Evolutionary conservation across 1,140 invertebrate species (phyloP), one percentile per base, ranked within the genome.

Genomic region (Heterodera schachtii): DNA sequence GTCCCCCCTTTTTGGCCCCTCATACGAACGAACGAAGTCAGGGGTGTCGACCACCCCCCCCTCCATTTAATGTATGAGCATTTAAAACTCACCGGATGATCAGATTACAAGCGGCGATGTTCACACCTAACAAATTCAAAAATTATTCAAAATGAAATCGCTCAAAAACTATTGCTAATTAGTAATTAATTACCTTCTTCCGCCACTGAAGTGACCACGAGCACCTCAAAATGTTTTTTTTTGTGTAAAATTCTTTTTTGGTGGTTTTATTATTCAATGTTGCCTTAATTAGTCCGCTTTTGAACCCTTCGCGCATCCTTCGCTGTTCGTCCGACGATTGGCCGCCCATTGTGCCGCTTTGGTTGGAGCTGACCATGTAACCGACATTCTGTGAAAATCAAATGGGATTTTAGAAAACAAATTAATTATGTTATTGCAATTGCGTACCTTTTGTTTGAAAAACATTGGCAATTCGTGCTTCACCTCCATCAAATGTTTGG

Each of bases 361-460:
- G 81, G 5, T 82, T 82, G 46, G 80, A 82, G 81, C 80, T 83
- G 31, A 82, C 49, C 73, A 73, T 82, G 66, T 44, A 82, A 57
- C 78, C 70, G 47, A 73, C 64, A 75, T 75, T 75, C 74, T 75
- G 66, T 52, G 44, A 75, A 75, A 52, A n/a, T n/a, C n/a, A n/a
- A n/a, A n/a, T n/a, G n/a, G n/a, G n/a, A n/a, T n/a, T n/a, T n/a
- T n/a, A n/a, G n/a, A n/a, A n/a, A n/a, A n/a, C n/a, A n/a, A n/a
- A n/a, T n/a, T n/a, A n/a, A n/a, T n/a, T n/a, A n/a, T n/a, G n/a
- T n/a, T n/a, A n/a, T n/a, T n/a, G n/a, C n/a, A n/a, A 49, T 49
- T n/a, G 21, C 21, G n/a, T 1, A 78, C 76, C 60, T 47, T 64
- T 71, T 13, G 19, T 13, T 82, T 83, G n/a, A 71, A 81, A 82